Base-by-base conservation (phyloP, 1,140 invertebrate genomes). In the Tachypleus tridentatus region DNA sequence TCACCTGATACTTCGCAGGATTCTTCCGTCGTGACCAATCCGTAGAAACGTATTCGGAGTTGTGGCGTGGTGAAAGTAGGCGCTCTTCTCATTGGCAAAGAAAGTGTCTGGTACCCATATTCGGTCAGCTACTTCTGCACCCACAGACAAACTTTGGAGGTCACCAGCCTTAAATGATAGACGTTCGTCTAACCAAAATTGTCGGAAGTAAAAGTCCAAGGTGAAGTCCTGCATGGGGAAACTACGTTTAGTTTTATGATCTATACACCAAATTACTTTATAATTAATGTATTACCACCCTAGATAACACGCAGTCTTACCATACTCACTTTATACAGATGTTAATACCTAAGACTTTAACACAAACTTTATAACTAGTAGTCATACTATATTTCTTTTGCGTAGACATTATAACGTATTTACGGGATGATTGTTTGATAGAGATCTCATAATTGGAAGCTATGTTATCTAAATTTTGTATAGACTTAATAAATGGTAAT, bases 171-270 rank as follows among this genome's bases (percentile, higher is more conserved):
- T 71, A 70, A 82, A 83, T 50, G 74, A 72, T 58, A 84, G 72
- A 57, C 82, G 73, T 69, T 91, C 90, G 80, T 98, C 95, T 75
- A 88, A 93, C 94, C 95, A 97, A 80, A 91, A 93, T 84, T 97
- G 94, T 77, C 94, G 89, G 82, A 97, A 95, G 85, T 97, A 97
- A 83, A 98, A 94, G 83, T 98, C 95, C 83, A 97, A 80, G 67
- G 94, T 97, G 81, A 97, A 98, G 82, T 98, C 94, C 29, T 29
- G 29, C 29, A 29, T 57, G 10, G 11, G 48, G 11, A 29, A n/a
- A 57, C 48, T 29, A 29, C 57, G 10, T 57, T n/a, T 7, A 47
- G 57, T n/a, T 5, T 57, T n/a, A 57, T 29, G 11, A 57, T 4
- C 11, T 57, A 7, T 57, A 29, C n/a, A 7, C 5, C 4, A n/a